Conservation (phyloP, 2,113 vertebrate species). For the Miniopterus natalensis region DNA sequence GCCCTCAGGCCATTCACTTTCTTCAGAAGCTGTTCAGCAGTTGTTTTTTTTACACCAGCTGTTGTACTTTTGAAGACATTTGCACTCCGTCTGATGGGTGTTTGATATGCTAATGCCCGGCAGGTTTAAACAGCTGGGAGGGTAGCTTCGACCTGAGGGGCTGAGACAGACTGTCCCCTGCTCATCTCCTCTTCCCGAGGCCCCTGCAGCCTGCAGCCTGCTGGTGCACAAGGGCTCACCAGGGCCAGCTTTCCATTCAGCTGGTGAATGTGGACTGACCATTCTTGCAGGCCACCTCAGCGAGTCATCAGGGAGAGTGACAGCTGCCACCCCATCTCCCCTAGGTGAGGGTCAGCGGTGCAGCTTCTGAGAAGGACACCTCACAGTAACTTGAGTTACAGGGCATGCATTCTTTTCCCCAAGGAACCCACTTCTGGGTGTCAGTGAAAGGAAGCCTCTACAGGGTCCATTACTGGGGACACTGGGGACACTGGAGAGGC, state of each 20-base stretch:
- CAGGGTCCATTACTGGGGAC: not conserved
- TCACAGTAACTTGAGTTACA: not conserved
- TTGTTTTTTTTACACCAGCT: not conserved
- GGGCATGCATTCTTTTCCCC: not conserved
- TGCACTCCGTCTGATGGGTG: not conserved
- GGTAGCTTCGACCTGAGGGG: not conserved
- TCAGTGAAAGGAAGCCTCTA: not conserved
- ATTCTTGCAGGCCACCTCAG: not conserved
- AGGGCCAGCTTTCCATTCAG: not conserved
- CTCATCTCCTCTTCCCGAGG: not conserved
- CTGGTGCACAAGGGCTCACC: not conserved
- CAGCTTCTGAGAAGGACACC: not conserved
- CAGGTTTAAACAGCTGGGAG: not conserved
- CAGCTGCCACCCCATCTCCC: not conserved
- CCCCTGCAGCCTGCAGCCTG: not conserved
- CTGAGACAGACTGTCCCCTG: fast-evolving
- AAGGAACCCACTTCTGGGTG: not conserved
- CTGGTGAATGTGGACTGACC: not conserved
- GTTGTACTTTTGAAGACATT: not conserved
- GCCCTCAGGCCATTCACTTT: not conserved
- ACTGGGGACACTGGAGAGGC: too few relatives aligned
- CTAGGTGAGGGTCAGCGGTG: fast-evolving
- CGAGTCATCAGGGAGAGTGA: not conserved
- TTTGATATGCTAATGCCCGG: not conserved
- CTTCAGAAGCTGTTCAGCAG: not conserved